Conservation (phyloP, 2,797 vertebrate species). For the Carduelis carduelis region DNA sequence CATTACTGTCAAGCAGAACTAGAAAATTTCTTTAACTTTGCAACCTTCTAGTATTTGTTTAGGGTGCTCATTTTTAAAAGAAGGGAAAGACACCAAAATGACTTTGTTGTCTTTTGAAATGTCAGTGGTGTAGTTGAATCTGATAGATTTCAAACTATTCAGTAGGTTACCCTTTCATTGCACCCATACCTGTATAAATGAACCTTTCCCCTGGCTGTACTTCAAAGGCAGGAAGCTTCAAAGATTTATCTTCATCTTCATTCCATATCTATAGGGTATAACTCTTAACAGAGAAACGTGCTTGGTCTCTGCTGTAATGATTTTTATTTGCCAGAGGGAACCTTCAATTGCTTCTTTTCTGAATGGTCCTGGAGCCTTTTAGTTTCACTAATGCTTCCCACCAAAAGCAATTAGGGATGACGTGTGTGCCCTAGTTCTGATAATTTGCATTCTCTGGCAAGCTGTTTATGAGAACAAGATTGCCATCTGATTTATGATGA, state of each 20-base stretch:
- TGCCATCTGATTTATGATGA: conserved; percentile 12
- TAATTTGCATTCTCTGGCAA: conserved; percentile 46
- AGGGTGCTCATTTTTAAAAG: neutral
- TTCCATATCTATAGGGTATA: neutral
- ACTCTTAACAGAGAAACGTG: neutral
- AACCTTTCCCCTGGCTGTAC: neutral
- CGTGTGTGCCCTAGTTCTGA: conserved; percentile 21
- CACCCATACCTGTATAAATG: neutral
- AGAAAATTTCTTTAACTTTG: neutral
- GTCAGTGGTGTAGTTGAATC: neutral
- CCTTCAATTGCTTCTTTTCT: neutral
- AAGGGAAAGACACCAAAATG: neutral
- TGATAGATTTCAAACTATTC: neutral
- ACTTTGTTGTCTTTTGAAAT: neutral
- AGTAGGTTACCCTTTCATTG: neutral
- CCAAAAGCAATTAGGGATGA: conserved; percentile 47
- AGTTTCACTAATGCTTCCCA: conserved; percentile 5
- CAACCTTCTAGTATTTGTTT: neutral
- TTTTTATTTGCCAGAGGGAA: conserved; percentile 12
- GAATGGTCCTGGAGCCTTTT: conserved; percentile 31
- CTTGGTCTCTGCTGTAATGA: conserved; percentile 14
- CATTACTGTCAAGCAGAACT: neutral
- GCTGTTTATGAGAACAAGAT: neutral
- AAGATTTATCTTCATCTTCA: neutral
- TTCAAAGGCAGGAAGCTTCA: conserved; percentile 16